These are phyloP conservation scores for Rynchops niger DNA, from an alignment of 2,113 vertebrate genomes.

Conservation along the genomic window DNA sequence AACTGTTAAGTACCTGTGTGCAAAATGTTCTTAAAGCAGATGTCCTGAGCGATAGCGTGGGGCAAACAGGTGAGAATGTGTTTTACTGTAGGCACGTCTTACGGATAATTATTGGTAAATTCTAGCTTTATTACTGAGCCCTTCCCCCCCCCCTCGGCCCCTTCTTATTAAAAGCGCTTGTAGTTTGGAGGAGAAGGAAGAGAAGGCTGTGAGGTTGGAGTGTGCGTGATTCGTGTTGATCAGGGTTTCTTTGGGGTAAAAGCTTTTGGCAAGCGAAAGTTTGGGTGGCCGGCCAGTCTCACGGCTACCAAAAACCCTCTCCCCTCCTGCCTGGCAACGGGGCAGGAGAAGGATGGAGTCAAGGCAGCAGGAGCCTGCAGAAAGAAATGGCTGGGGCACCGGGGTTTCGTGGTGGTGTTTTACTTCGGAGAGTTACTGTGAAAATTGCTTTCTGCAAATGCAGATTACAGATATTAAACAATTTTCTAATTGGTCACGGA, in stretches of 20 bases:
- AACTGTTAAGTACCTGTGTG: constrained; percentile 46
- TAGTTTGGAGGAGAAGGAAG: not conserved
- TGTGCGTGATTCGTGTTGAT: not conserved
- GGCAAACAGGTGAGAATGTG: not conserved
- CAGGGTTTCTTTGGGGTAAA: not conserved
- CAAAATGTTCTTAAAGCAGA: constrained; percentile 11
- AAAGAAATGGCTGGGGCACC: not conserved
- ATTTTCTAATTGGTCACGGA: constrained; percentile 94
- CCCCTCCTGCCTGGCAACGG: not conserved
- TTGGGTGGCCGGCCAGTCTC: not conserved
- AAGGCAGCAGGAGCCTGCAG: not conserved
- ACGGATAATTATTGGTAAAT: not conserved
- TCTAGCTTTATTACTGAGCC: not conserved
- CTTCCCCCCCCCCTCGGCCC: no score
- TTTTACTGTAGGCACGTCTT: not conserved
- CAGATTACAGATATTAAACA: constrained; percentile 91
- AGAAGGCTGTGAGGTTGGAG: not conserved
- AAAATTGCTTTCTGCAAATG: constrained; percentile 89
- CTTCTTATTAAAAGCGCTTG: not conserved
- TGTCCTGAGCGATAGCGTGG: not conserved
- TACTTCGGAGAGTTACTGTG: constrained; percentile 72
- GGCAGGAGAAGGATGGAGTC: not conserved
- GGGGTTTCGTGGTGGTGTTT: constrained; percentile 15
- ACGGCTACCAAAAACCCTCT: not conserved
- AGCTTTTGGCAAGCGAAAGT: not conserved